Conservation (phyloP, 2,888 invertebrate genomes). For the Ectobius pallidus region DNA sequence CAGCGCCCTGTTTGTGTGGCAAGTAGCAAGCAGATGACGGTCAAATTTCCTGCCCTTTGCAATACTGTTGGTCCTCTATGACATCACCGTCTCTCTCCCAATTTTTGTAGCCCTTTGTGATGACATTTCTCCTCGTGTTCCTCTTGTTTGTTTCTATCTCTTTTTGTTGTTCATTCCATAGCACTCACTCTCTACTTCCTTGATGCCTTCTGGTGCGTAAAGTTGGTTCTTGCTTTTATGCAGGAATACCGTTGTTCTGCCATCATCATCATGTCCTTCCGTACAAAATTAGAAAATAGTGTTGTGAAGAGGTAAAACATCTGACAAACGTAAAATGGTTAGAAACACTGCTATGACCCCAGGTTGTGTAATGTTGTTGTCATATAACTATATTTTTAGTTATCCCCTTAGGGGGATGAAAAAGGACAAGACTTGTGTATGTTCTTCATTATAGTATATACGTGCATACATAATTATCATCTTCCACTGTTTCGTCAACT, state of each 20-base stretch:
- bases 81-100: constrained; percentile 5
- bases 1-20: constrained; percentile 14
- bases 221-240: constrained; percentile 22
- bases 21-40: constrained; percentile 35
- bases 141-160: constrained; percentile 6
- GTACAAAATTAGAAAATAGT: constrained; percentile 18
- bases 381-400: constrained; percentile 9
- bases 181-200: constrained; percentile 1
- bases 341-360: background rate
- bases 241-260: background rate
- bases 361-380: background rate
- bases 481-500: background rate
- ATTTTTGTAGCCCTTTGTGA: constrained; percentile 24
- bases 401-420: background rate
- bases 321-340: background rate
- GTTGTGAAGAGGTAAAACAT: background rate
- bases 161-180: background rate
- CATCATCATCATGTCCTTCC: constrained; percentile 18
- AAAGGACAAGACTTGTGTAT: background rate
- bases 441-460: background rate
- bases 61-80: constrained; percentile 21
- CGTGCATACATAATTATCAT: background rate
- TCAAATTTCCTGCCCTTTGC: constrained; percentile 39
- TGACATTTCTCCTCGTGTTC: constrained; percentile 20
- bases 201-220: constrained; percentile 7